A percentile compares a stretch with the other conserved stretches of the same genome.
Evolutionary conservation across 2,113 vertebrate genomes (phyloP).

Genomic region (Nyctereutes procyonoides): DNA sequence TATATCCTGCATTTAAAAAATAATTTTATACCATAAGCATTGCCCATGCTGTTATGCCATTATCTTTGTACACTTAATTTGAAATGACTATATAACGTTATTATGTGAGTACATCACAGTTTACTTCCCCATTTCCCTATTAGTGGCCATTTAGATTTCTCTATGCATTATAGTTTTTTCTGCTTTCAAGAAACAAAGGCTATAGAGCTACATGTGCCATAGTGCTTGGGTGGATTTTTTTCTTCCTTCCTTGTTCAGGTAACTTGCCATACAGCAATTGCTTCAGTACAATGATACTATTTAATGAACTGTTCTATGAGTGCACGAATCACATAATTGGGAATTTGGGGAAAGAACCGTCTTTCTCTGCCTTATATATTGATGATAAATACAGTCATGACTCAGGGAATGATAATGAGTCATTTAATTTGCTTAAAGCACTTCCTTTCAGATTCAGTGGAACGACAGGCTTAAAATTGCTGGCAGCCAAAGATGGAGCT

Average conservation of each 20-base stretch:
- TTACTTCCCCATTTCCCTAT: background rate
- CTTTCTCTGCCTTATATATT: background rate
- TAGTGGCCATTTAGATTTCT: background rate
- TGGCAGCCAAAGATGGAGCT: background rate
- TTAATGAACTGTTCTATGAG: background rate
- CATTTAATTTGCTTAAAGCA: slow-evolving; percentile 16
- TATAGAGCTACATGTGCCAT: background rate
- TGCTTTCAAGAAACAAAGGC: slow-evolving; percentile 22
- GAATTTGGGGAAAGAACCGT: background rate
- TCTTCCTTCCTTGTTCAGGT: background rate
- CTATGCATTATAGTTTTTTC: background rate
- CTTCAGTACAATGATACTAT: background rate
- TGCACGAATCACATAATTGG: background rate
- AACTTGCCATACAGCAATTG: background rate
- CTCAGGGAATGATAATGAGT: background rate
- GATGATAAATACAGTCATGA: slow-evolving; percentile 13
- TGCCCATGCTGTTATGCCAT: background rate
- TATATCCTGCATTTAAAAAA: slow-evolving; percentile 11
- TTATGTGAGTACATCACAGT: background rate
- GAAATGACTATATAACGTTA: background rate
- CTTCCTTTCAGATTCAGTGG: background rate
- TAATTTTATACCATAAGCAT: background rate
- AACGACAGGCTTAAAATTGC: background rate
- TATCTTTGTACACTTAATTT: background rate
- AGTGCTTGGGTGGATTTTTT: background rate